Base-by-base conservation (phyloP, 2,888 invertebrate genomes). In the Drosophila ezoana region DNA sequence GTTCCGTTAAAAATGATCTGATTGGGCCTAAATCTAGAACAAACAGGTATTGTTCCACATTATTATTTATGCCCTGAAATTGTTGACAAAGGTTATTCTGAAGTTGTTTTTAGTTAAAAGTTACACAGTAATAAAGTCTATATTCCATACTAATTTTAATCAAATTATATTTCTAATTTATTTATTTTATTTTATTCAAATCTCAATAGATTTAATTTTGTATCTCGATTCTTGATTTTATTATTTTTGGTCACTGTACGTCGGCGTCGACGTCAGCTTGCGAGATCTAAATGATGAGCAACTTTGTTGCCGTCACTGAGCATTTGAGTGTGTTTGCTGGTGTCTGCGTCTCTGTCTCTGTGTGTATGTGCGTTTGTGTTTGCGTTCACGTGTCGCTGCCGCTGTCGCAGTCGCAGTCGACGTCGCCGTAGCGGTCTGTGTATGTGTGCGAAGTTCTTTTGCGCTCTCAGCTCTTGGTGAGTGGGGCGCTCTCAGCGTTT, bases 201-300 rank as follows among this genome's bases (percentile, higher is more conserved):
- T 47, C 14, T 47, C 20, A 48, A 47, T 69, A 8, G 23, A 6
- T 20, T 20, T 20, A 20, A 5, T 20, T 20, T 20, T 20, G 5
- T 23, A 0, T 23, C 6, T 23, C 6, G 23, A 28, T 28, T 35
- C 23, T 28, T 40, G 14, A 13, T 35, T 28, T 41, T 44, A 58
- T 58, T 54, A 51, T 54, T 75, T 43, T 43, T 57, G 37, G 43
- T 58, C 76, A 75, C 70, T 70, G 71, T 75, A 53, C 68, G 49
- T 43, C 20, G 54, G 23, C 76, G 60, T 18, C 57, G 49, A n/a
- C 72, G 64, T 43, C 52, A 45, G 28, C 63, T 18, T 53, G 79
- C 76, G 85, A 82, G 81, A 83, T 83, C 83, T 85, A 79, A 83
- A 76, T 76, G 81, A 81, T 81, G 81, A 84, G 76, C 77, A 79